Percentiles rank a stretch among this genome's conserved stretches.
Conservation (phyloP, 1,140 invertebrate species). For the Brachionus rubens region DNA sequence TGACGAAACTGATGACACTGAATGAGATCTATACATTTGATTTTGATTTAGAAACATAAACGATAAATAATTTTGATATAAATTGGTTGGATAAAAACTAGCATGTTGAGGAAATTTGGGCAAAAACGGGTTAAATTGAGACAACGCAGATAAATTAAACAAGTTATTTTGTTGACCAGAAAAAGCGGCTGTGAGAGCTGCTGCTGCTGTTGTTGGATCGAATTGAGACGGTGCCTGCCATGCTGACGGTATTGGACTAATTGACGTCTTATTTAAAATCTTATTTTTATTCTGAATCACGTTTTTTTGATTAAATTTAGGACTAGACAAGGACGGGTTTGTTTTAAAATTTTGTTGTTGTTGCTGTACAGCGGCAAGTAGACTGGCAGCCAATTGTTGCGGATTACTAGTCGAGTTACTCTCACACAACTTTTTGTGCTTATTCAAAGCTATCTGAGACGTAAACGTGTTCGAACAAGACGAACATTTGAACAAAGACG, state of each 20-base stretch:
- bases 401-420: neutral
- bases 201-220: slow-evolving; percentile 25
- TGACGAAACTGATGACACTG: neutral
- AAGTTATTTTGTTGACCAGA: slow-evolving; percentile 3
- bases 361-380: slow-evolving; percentile 7
- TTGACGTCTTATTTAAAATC: neutral
- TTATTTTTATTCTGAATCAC: neutral
- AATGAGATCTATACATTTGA: too few relatives aligned
- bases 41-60: too few relatives aligned
- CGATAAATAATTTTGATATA: slow-evolving; percentile 10
- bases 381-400: slow-evolving; percentile 26
- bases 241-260: slow-evolving; percentile 13
- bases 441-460: slow-evolving; percentile 25
- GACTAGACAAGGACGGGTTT: neutral
- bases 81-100: neutral
- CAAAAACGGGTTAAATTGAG: slow-evolving; percentile 24
- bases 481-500: neutral
- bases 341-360: neutral
- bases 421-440: slow-evolving; percentile 20
- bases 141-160: neutral
- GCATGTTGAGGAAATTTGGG: slow-evolving; percentile 15
- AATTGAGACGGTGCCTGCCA: neutral
- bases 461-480: slow-evolving; percentile 8
- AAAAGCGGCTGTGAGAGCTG: neutral
- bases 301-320: neutral